These are phyloP conservation scores for Verasper variegatus DNA, from an alignment of 2,113 vertebrate genomes.

Conservation along the genomic window DNA sequence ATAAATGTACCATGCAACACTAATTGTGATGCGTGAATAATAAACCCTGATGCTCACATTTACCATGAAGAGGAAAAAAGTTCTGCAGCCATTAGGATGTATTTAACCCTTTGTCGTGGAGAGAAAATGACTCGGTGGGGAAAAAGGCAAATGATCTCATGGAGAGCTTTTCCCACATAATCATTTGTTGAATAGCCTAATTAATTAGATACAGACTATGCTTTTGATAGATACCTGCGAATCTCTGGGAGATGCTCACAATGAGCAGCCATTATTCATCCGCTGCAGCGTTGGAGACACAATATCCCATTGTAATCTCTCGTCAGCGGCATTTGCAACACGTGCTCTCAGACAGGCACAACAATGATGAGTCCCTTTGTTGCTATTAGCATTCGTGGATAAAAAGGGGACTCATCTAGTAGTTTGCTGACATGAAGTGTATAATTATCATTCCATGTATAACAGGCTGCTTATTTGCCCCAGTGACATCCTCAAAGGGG, in stretches of 20 bases:
- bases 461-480: constrained; percentile 76
- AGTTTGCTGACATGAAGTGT: constrained; percentile 74
- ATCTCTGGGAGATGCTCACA: constrained; percentile 49
- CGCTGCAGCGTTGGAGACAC: constrained; percentile 39
- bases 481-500: constrained; percentile 59
- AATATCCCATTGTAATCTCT: constrained; percentile 45
- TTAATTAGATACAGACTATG: constrained; percentile 60
- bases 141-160: constrained; percentile 32
- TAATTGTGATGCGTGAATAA: neutral
- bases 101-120: constrained; percentile 24
- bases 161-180: constrained; percentile 30
- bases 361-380: constrained; percentile 51
- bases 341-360: constrained; percentile 10
- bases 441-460: constrained; percentile 77
- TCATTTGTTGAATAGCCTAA: constrained; percentile 55
- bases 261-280: constrained; percentile 53
- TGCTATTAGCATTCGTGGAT: constrained; percentile 64
- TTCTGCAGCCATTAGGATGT: constrained; percentile 18
- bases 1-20: neutral
- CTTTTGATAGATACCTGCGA: constrained; percentile 65
- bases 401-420: constrained; percentile 59
- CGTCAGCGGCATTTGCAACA: constrained; percentile 40
- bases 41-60: neutral
- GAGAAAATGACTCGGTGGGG: constrained; percentile 30
- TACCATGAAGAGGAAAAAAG: neutral